Percentiles rank a stretch among this genome's conserved stretches.
phyloP scores from a whole-genome alignment of 2,113 vertebrate genomes.

The Mormoops blainvillei region DNA sequence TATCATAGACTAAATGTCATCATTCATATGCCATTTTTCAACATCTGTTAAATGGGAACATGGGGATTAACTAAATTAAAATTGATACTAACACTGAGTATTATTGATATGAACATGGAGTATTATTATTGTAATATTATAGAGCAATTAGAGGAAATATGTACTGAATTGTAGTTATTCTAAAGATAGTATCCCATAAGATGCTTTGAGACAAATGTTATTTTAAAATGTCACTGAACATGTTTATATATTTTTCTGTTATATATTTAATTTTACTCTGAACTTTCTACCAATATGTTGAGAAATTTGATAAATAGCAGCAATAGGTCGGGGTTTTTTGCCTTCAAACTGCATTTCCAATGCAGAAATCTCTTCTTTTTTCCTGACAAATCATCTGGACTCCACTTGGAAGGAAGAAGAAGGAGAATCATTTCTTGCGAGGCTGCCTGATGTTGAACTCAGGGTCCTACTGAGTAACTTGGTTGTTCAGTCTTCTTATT shows the following conservation, averaged over 20 bases:
- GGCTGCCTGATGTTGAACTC: neutral
- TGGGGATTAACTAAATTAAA: neutral
- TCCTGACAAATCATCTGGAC: neutral
- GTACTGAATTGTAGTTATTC: neutral
- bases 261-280: neutral
- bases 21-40: neutral
- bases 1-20: neutral
- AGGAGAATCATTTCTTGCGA: neutral
- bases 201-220: neutral
- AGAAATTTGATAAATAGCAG: neutral
- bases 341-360: neutral
- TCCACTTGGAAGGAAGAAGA: neutral
- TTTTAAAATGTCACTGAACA: neutral
- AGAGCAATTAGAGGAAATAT: neutral
- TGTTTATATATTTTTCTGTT: neutral
- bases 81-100: neutral
- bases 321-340: neutral
- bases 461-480: neutral
- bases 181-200: slow-evolving; percentile 17
- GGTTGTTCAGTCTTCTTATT: neutral
- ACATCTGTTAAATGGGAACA: neutral
- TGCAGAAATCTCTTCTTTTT: neutral
- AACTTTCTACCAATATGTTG: neutral
- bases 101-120: neutral
- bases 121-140: neutral